Base-by-base conservation (phyloP, 2,888 invertebrate species). In the Furcula furcula region DNA sequence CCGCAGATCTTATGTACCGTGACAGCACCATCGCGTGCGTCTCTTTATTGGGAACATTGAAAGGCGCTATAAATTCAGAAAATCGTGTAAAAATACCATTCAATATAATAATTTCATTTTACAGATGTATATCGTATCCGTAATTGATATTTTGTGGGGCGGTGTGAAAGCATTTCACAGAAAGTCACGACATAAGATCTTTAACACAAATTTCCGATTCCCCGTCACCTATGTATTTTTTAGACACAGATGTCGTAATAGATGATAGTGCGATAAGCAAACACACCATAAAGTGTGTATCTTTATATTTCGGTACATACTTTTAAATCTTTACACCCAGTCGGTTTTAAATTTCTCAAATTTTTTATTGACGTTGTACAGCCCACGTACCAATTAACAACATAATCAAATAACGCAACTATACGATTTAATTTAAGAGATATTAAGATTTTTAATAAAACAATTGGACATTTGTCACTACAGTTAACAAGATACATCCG, bases 21-120 rank as follows among this genome's bases (percentile, higher is more conserved):
- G 66, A 65, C 67, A 67, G 65, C 61, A 52, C 53, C 55, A 52
- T 77, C 69, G 79, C 79, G 78, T 80, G 78, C 61, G 63, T 55
- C 48, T 53, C 58, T 65, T 67, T 74, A 75, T 76, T 71, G 70
- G 60, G 67, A 68, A 71, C 71, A 68, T 73, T 70, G 69, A 69
- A 70, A 68, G 67, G 62, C 56, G 66, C 68, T 59, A 76, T 79
- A 77, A 76, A 78, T 75, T 58, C 50, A 56, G 43, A 46, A 34
- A 42, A 42, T 50, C 58, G 65, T 60, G 56, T 67, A 62, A 64
- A 65, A 73, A 72, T 66, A 64, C 65, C 54, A 63, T 71, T 67
- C 59, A 60, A 72, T 69, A 69, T 68, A 68, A 70, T 70, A 69
- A 67, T 67, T 70, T 46, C n/a, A 36, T 36, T 29, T 36, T 37